These are phyloP conservation scores for Crocuta crocuta DNA, from an alignment of 2,113 vertebrate species.

Conservation along the genomic window DNA sequence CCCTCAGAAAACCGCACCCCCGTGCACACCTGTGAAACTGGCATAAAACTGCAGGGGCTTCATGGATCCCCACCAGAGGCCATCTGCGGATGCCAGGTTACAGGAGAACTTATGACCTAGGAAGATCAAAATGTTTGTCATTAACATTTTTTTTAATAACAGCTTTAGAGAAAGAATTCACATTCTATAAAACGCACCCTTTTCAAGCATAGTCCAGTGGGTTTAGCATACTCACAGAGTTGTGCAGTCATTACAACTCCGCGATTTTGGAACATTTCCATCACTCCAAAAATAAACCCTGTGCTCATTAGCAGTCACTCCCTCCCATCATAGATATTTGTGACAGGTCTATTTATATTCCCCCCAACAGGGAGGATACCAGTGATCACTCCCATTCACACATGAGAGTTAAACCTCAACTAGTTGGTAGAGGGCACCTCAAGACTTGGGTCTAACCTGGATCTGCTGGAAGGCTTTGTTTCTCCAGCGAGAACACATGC, in stretches of 20 bases:
- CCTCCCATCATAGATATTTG: neutral
- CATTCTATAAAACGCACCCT: neutral
- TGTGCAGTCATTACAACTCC: neutral
- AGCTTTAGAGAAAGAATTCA: neutral
- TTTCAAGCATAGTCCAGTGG: neutral
- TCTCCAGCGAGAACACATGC: neutral
- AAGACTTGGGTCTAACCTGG: neutral
- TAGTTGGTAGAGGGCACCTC: neutral
- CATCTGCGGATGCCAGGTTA: neutral
- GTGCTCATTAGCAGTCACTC: neutral
- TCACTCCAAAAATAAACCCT: neutral
- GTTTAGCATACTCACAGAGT: neutral
- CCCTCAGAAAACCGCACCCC: neutral
- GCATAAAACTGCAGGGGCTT: neutral
- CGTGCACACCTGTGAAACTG: neutral
- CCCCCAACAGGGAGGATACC: neutral
- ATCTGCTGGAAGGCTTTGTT: neutral
- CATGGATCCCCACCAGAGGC: neutral
- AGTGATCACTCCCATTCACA: neutral
- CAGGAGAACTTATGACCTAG: neutral
- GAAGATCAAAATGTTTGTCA: constrained; percentile 17
- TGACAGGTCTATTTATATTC: neutral
- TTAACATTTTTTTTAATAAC: constrained; percentile 41
- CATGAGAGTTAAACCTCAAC: neutral
- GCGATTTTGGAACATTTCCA: constrained; percentile 24